These are phyloP conservation scores for Telmatochromis brachygnathus DNA, from an alignment of 2,113 vertebrate genomes.

Conservation along the genomic window DNA sequence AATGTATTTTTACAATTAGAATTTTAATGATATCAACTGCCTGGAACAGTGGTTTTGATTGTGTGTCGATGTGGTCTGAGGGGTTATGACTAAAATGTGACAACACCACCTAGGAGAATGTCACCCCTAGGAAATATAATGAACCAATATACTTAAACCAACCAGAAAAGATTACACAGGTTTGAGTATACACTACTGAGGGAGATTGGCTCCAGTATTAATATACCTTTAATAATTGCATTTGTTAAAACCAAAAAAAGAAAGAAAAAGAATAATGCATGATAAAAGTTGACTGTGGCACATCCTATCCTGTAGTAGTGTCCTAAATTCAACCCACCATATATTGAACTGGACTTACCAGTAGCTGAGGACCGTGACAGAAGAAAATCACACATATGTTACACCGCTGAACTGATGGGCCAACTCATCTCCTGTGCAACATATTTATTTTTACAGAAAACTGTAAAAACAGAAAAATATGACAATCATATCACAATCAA, in stretches of 20 bases:
- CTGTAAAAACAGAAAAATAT: neutral
- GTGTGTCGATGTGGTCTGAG: neutral
- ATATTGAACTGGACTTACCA: neutral
- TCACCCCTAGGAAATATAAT: neutral
- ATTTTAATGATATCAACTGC: neutral
- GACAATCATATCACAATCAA: neutral
- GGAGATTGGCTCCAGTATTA: neutral
- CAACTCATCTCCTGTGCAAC: neutral
- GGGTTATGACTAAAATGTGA: neutral
- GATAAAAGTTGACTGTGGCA: neutral
- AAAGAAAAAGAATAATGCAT: neutral
- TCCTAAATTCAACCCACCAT: neutral
- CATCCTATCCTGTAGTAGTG: neutral
- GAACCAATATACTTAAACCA: neutral
- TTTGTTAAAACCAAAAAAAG: neutral
- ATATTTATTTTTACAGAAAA: neutral
- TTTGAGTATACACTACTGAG: neutral
- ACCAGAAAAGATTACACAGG: neutral
- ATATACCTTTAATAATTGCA: neutral
- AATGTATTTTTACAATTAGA: neutral
- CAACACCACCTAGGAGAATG: neutral
- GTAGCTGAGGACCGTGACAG: neutral
- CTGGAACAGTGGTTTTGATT: neutral
- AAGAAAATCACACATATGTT: neutral
- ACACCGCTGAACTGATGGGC: neutral